Percentiles rank a stretch among this genome's conserved stretches.
These are phyloP conservation scores for Tetragonula carbonaria DNA, from an alignment of 2,888 invertebrate species.

Conservation along the genomic window DNA sequence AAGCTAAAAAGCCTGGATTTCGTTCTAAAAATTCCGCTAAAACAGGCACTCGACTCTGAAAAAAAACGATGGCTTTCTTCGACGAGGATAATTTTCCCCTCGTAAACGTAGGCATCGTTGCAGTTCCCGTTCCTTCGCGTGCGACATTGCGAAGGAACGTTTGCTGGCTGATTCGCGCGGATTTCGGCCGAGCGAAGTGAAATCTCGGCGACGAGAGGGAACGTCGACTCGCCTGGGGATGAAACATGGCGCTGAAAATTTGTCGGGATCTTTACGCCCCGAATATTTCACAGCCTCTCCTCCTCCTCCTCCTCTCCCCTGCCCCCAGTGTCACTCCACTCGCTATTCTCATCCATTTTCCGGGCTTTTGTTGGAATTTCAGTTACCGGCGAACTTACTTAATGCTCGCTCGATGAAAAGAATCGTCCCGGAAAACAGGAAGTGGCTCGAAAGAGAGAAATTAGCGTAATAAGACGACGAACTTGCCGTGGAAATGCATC, in stretches of 20 bases:
- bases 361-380: conserved; percentile 41
- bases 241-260: conserved; percentile 55
- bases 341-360: conserved; percentile 63
- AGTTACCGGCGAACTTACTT: conserved; percentile 24
- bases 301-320: conserved; percentile 4
- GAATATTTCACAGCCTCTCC: conserved; percentile 62
- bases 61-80: too few species aligned
- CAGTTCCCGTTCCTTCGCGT: not conserved
- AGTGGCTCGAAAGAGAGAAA: not conserved
- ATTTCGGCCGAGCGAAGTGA: conserved; percentile 36
- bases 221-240: conserved; percentile 34
- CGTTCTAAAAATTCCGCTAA: too few species aligned
- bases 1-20: too few species aligned
- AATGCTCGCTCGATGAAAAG: not conserved
- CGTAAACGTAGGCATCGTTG: not conserved
- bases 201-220: conserved; percentile 27
- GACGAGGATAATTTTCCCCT: too few species aligned
- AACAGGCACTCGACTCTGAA: too few species aligned
- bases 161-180: not conserved
- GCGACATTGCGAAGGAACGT: not conserved
- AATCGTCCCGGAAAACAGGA: not conserved
- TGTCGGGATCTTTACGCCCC: conserved; percentile 65
- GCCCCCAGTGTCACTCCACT: conserved; percentile 43
- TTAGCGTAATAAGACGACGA: not conserved
- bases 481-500: not conserved